phyloP scores from a whole-genome alignment of 2,797 vertebrate species.

The Myotis pilosus region DNA sequence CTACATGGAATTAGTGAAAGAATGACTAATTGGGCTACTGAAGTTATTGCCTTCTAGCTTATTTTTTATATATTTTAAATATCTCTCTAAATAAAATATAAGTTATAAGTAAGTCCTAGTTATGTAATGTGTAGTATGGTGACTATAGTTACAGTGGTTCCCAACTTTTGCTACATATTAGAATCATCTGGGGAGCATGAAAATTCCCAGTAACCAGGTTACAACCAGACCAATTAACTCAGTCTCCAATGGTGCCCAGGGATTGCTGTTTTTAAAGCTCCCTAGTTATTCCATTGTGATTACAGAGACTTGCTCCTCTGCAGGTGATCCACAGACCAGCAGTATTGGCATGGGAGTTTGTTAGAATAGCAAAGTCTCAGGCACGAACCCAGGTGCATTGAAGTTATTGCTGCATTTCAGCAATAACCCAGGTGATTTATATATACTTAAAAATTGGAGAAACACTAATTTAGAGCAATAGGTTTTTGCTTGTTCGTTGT shows the following conservation, averaged over 20 bases:
- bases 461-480: not conserved
- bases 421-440: not conserved
- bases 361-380: not conserved
- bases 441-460: not conserved
- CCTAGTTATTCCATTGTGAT: not conserved
- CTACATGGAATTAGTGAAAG: not conserved
- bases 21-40: not conserved
- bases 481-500: not conserved
- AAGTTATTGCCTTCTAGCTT: not conserved
- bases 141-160: not conserved
- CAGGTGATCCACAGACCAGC: not conserved
- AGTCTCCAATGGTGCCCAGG: not conserved
- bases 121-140: not conserved
- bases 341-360: not conserved
- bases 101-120: not conserved
- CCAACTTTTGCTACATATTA: not conserved
- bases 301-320: not conserved
- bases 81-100: not conserved
- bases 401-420: not conserved
- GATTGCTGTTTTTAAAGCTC: not conserved
- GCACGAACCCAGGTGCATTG: not conserved
- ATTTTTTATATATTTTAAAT: not conserved
- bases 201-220: not conserved
- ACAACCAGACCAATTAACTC: not conserved
- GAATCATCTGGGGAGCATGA: not conserved